Evolutionary conservation across 2,113 vertebrate genomes (phyloP), one percentile per base, ranked within the genome.

Genomic region (Reinhardtius hippoglossoides): DNA sequence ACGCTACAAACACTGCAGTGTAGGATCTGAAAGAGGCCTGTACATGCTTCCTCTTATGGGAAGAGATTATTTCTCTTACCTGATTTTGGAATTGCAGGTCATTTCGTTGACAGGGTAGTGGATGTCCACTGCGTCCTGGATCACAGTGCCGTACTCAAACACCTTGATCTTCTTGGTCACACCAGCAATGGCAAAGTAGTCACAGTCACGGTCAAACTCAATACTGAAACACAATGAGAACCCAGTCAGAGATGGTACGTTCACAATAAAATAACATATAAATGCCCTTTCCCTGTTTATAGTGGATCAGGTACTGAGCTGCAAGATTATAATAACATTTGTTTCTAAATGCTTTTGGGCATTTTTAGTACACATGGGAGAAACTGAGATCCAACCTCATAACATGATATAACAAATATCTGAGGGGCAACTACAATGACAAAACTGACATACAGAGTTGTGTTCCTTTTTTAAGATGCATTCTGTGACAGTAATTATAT

Each of bases 31-130:
- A 55, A 46, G 24, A 50, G 1, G 15, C 7, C 9, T n/a, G 9
- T 2, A 26, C 3, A 12, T n/a, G n/a, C 7, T 24, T 1, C 15
- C 56, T 48, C 12, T n/a, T 50, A 5, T n/a, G 2, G 13, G 54
- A 26, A 9, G 1, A 56, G 7, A 13, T 20, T 0, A 7, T 52
- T 18, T 24, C 20, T 3, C 46, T 67, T 91, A 99, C 98, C 98
- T 99, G 95, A 99, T 99, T 97, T 99, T 99, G 71, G 98, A 99
- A 95, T 99, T 99, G 93, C 98, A 99, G 58, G 97, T 99, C 98
- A 99, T 99, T 94, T 99, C 98, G 71, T 99, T 99, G 85, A 99
- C 96, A 12, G 98, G 98, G 89, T 99, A 99, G 89, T 99, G 98
- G 92, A 99, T 99, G 94, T 99, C 98, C 91, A 99, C 98, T 0